Evolutionary conservation across 2,888 invertebrate genomes (phyloP).

Genomic region (Lampropteryx suffumata): DNA sequence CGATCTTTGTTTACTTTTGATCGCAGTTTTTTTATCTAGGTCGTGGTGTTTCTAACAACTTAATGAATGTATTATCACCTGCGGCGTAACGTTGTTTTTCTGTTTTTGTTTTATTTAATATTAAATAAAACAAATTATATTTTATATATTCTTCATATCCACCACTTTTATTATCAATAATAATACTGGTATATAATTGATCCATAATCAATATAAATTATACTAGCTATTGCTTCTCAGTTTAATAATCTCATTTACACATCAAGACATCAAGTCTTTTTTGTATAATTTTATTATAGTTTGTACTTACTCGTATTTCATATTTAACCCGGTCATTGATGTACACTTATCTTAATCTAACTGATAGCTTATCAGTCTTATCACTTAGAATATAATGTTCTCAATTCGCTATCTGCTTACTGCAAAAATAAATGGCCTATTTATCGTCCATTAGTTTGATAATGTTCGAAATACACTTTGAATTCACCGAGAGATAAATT

Average conservation of each 20-base stretch:
- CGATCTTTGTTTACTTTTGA: slow-evolving; percentile 32
- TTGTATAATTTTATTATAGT: too few species aligned
- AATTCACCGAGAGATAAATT: slow-evolving; percentile 6
- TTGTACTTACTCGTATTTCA: background rate
- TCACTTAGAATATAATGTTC: slow-evolving; percentile 19
- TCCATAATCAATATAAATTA: too few species aligned
- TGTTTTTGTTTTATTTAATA: background rate
- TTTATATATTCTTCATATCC: too few species aligned
- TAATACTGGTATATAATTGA: too few species aligned
- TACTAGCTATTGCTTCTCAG: too few species aligned
- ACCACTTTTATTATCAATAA: too few species aligned
- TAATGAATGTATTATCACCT: slow-evolving; percentile 2
- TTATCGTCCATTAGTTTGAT: slow-evolving; percentile 17
- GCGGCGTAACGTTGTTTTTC: slow-evolving; percentile 5
- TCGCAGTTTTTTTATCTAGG: slow-evolving; percentile 26
- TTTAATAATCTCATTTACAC: too few species aligned
- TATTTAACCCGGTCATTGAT: slow-evolving; percentile 31
- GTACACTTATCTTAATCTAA: slow-evolving; percentile 27
- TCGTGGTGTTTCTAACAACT: background rate
- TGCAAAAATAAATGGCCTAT: slow-evolving; percentile 14
- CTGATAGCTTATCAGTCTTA: slow-evolving; percentile 27
- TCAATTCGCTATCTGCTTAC: slow-evolving; percentile 19
- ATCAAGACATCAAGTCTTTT: background rate
- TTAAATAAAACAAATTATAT: too few species aligned
- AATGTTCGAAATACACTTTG: slow-evolving; percentile 10